Percentiles rank a stretch among this genome's conserved stretches.
Evolutionary conservation across 2,797 vertebrate genomes (phyloP).

Genomic region (Girardinus metallicus): DNA sequence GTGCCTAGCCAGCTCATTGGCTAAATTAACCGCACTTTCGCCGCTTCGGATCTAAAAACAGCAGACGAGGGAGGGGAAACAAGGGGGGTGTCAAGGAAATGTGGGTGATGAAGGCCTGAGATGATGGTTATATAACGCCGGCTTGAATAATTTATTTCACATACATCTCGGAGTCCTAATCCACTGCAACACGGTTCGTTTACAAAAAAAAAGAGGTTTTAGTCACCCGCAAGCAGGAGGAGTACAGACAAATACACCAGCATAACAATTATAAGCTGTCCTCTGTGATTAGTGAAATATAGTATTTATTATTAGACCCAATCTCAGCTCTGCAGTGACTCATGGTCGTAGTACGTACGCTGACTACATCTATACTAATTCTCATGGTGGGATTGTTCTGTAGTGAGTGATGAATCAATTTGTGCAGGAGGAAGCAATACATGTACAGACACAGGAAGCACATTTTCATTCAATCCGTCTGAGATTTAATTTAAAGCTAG

Average conservation of each 20-base stretch:
- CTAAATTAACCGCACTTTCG: conserved; percentile 97
- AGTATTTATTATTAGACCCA: conserved; percentile 4
- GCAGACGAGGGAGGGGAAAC: conserved; percentile 28
- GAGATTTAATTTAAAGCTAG: conserved; percentile 30
- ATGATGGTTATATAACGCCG: conserved; percentile 23
- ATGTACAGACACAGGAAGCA: conserved; percentile 3
- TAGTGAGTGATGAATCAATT: conserved; percentile 16
- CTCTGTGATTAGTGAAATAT: conserved; percentile 14
- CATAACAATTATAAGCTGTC: conserved; percentile 5
- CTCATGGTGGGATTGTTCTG: neutral
- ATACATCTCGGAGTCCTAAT: conserved; percentile 35
- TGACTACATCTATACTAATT: neutral
- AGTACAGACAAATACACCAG: neutral
- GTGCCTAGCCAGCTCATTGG: conserved; percentile 96
- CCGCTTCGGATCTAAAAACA: conserved; percentile 91
- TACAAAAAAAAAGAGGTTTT: conserved; percentile 9
- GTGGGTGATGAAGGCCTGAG: conserved; percentile 12
- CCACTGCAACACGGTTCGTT: conserved; percentile 22
- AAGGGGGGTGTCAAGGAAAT: conserved; percentile 42
- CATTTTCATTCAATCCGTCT: conserved; percentile 9
- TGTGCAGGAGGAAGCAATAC: conserved; percentile 23
- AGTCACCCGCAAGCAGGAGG: conserved; percentile 12
- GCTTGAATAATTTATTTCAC: conserved; percentile 40
- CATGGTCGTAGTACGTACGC: neutral
- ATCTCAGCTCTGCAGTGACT: conserved; percentile 17